Conservation (phyloP, 2,888 invertebrate species). For the Crocallis elinguaria region DNA sequence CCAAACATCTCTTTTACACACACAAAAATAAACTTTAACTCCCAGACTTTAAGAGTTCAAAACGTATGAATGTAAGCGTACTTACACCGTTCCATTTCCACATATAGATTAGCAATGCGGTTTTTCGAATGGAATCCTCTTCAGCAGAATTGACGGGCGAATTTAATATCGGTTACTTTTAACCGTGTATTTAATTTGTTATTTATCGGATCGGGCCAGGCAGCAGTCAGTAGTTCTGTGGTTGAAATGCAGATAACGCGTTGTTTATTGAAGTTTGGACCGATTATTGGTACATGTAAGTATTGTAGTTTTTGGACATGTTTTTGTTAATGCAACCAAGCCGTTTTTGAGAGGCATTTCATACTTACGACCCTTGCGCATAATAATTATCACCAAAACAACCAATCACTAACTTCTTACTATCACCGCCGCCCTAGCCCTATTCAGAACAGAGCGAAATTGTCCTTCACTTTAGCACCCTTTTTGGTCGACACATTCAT, state of each 20-base stretch:
- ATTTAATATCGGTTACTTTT: constrained; percentile 66
- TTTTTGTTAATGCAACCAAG: too few relatives aligned
- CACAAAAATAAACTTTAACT: constrained; percentile 35
- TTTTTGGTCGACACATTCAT: too few relatives aligned
- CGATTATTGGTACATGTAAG: too few relatives aligned
- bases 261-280: constrained; percentile 20
- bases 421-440: too few relatives aligned
- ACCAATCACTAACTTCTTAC: too few relatives aligned
- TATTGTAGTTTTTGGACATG: too few relatives aligned
- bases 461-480: too few relatives aligned
- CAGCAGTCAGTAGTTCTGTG: constrained; percentile 48
- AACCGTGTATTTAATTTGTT: constrained; percentile 50
- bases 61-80: constrained; percentile 19
- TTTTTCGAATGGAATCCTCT: constrained; percentile 76
- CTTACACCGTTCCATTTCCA: constrained; percentile 42
- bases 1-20: constrained; percentile 1
- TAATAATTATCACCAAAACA: too few relatives aligned
- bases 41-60: constrained; percentile 12
- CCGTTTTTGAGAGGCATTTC: too few relatives aligned
- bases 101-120: constrained; percentile 71
- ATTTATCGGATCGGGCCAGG: constrained; percentile 54
- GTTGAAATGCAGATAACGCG: constrained; percentile 48
- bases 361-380: too few relatives aligned
- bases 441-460: too few relatives aligned
- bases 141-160: constrained; percentile 69